Evolutionary conservation across 2,113 vertebrate genomes (phyloP).

Genomic region (Ellobius talpinus): DNA sequence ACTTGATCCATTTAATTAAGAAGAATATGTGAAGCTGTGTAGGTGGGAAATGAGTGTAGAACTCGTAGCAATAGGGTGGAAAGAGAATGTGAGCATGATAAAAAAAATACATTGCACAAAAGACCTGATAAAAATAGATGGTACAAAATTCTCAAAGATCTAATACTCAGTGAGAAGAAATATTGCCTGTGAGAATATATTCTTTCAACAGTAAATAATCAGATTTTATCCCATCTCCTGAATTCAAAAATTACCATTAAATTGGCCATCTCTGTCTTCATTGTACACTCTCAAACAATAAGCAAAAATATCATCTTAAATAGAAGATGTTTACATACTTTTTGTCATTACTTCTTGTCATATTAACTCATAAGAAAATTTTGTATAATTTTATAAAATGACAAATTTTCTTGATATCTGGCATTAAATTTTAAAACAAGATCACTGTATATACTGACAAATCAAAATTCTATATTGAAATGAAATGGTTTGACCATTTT

Average conservation of each 20-base stretch:
- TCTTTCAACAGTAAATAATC: neutral
- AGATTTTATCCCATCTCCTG: neutral
- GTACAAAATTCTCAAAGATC: neutral
- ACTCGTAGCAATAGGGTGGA: neutral
- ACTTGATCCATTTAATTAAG: neutral
- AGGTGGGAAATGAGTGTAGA: neutral
- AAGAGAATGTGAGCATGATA: fast-evolving
- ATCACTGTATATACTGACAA: neutral
- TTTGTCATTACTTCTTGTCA: neutral
- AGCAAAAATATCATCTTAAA: neutral
- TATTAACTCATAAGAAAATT: neutral
- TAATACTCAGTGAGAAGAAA: neutral
- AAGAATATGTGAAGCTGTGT: neutral
- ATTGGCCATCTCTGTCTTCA: neutral
- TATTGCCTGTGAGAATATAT: neutral
- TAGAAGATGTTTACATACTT: neutral
- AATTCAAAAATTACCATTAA: neutral
- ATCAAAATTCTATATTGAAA: neutral
- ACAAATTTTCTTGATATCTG: neutral
- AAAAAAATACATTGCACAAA: neutral
- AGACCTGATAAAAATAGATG: too few relatives aligned
- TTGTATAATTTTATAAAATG: neutral
- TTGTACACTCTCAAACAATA: neutral
- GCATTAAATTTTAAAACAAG: neutral
- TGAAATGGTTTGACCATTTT: conserved; percentile 24